Conservation (phyloP, 2,888 invertebrate genomes). For the Lithophane ornitopus region DNA sequence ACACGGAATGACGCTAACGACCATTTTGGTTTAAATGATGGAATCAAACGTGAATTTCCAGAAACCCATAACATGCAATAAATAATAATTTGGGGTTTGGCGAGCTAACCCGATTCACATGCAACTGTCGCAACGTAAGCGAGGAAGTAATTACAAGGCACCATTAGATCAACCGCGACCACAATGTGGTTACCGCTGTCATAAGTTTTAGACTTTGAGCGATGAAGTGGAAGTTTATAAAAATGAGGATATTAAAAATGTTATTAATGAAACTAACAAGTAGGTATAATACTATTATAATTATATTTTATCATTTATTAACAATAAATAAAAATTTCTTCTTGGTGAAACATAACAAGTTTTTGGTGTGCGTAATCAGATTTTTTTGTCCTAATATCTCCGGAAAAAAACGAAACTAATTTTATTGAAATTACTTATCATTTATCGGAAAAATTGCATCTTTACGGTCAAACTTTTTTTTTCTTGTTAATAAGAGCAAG, state of each 20-base stretch:
- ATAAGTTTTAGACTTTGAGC: constrained; percentile 50
- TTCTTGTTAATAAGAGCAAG: not conserved
- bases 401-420: too few species aligned
- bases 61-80: not conserved
- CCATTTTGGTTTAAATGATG: not conserved
- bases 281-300: too few species aligned
- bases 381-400: not conserved
- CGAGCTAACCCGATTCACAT: constrained; percentile 60
- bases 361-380: too few species aligned
- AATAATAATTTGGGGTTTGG: constrained; percentile 19
- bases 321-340: too few species aligned
- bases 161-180: constrained; percentile 79
- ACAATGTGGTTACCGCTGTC: constrained; percentile 63
- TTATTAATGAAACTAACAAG: too few species aligned
- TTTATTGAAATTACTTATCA: too few species aligned
- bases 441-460: not conserved
- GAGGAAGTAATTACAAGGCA: constrained; percentile 82
- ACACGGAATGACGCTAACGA: not conserved
- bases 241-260: not conserved
- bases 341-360: too few species aligned
- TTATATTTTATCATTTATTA: too few species aligned
- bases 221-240: constrained; percentile 9
- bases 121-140: constrained; percentile 73
- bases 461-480: not conserved
- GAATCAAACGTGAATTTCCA: not conserved